Conservation (phyloP, 2,797 vertebrate genomes). For the Apogon talboti region DNA sequence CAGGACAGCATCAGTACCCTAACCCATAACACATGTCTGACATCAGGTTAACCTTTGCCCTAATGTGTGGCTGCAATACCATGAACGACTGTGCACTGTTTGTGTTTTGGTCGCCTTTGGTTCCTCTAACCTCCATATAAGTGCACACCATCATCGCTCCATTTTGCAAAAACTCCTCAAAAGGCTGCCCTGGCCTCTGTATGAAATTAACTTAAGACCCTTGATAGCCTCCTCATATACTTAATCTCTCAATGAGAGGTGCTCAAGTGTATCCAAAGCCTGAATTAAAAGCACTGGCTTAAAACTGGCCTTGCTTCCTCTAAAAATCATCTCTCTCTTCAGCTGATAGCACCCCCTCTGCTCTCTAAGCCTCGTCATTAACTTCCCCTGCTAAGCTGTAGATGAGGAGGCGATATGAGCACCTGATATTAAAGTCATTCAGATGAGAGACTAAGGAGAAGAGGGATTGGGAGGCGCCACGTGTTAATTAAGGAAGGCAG, state of each 20-base stretch:
- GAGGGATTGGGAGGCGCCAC: conserved; percentile 59
- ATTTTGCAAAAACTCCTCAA: conserved; percentile 52
- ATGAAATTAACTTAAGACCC: conserved; percentile 78
- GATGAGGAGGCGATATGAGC: conserved; percentile 78
- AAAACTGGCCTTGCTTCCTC: conserved; percentile 70
- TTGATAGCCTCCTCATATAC: conserved; percentile 76
- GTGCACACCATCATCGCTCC: conserved; percentile 22
- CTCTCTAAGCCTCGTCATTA: conserved; percentile 83
- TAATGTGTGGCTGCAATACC: not conserved
- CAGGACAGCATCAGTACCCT: too few species aligned
- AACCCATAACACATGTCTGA: conserved; percentile 19
- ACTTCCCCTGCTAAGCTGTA: conserved; percentile 77
- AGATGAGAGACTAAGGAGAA: conserved; percentile 67
- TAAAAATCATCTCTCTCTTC: conserved; percentile 76
- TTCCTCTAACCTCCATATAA: conserved; percentile 18
- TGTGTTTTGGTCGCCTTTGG: conserved; percentile 20
- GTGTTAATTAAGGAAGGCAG: conserved; percentile 74
- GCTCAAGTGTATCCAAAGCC: conserved; percentile 83
- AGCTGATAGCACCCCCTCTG: conserved; percentile 73
- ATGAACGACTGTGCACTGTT: not conserved
- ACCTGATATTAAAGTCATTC: conserved; percentile 81
- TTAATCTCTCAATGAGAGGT: conserved; percentile 81
- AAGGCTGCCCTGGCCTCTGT: conserved; percentile 53
- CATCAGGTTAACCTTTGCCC: conserved; percentile 38
- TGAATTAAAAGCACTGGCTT: conserved; percentile 82